Percentiles rank a stretch among this genome's conserved stretches.
phyloP scores from a whole-genome alignment of 2,888 invertebrate species.

The Muschampia plurimacula region DNA sequence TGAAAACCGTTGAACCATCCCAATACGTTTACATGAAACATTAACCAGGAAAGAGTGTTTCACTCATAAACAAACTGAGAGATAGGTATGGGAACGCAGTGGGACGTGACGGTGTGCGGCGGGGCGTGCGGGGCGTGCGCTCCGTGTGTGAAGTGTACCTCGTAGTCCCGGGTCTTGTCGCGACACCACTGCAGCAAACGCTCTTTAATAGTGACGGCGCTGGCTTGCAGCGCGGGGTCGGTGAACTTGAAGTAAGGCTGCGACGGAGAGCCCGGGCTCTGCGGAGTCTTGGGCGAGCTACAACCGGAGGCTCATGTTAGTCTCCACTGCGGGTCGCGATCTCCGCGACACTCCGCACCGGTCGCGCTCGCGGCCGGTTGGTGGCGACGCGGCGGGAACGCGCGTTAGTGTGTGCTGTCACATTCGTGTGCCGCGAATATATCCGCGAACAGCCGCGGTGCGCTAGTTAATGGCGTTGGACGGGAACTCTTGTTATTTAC shows the following conservation, averaged over 20 bases:
- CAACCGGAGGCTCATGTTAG: conserved; percentile 71
- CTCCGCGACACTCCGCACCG: background rate
- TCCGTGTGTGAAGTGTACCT: conserved; percentile 88
- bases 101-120: conserved; percentile 48
- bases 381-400: conserved; percentile 40
- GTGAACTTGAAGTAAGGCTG: conserved; percentile 95
- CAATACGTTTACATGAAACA: conserved; percentile 7
- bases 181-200: conserved; percentile 98
- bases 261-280: conserved; percentile 87
- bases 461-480: conserved; percentile 53
- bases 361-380: background rate
- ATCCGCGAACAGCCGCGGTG: conserved; percentile 50
- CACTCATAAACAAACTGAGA: background rate
- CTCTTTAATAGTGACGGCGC: conserved; percentile 98
- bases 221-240: conserved; percentile 95
- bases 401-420: conserved; percentile 57
- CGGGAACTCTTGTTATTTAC: conserved; percentile 62
- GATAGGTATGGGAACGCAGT: conserved; percentile 1
- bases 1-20: conserved; percentile 18
- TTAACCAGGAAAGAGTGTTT: background rate
- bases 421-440: conserved; percentile 52
- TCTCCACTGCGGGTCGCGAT: conserved; percentile 44
- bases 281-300: conserved; percentile 91
- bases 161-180: conserved; percentile 98
- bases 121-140: conserved; percentile 44